Evolutionary conservation across 2,113 vertebrate genomes (phyloP), one percentile per base, ranked within the genome.

Genomic region (Proterorhinus semilunaris): DNA sequence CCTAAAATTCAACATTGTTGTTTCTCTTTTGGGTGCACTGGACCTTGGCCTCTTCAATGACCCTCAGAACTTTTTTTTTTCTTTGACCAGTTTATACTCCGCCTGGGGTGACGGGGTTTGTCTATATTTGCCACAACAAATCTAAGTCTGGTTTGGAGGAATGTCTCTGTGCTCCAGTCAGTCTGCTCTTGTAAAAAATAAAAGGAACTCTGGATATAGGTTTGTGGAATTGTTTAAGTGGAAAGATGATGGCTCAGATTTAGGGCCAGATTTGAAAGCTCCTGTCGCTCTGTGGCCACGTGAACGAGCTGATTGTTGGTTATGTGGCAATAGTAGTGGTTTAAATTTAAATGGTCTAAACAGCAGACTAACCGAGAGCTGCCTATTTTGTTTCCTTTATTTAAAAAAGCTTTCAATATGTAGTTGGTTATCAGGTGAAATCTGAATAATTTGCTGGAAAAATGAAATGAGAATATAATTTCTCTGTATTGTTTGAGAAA

Each of bases 271-370:
- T 77, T 86, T 81, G 80, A 86, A 63, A 76, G 87, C 62, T 88
- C 55, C 65, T 16, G 68, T 81, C 84, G 78, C 82, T 57, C 15
- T 7, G 8, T 62, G 65, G 66, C 7, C 55, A 52, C 4, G 78
- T 89, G 87, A 87, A 87, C 66, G 71, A 75, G 46, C 66, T 44
- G 79, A 88, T 90, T 91, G 90, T 91, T 85, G 80, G 53, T 21
- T 21, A 21, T 1, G 21, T 75, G 82, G 78, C 84, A 63, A 75
- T 21, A 78, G 83, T 67, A 68, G 66, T 59, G 65, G 12, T 67
- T 66, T 77, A 13, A 66, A 64, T 80, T 80, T 58, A 73, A 80
- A 79, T 57, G 59, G 74, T 62, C 52, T 62, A 64, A 79, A 52
- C 57, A 16, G 69, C 72, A 66, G 65, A 51, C n/a, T 53, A 16